Percentiles rank a stretch among this genome's conserved stretches.
Conservation (phyloP, 2,888 invertebrate genomes). For the Elegia similella region DNA sequence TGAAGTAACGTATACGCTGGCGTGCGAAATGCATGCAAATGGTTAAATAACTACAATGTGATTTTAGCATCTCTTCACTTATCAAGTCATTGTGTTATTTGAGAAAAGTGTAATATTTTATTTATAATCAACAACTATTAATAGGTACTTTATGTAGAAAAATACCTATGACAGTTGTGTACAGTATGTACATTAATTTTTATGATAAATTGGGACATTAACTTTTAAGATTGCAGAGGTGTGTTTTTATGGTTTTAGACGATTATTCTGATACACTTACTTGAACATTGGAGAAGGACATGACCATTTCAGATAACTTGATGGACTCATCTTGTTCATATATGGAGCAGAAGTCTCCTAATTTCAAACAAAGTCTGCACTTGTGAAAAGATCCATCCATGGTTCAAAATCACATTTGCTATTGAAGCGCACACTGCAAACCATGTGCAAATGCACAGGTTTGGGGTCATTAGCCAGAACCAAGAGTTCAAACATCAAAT, state of each 20-base stretch:
- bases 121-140: too few relatives aligned
- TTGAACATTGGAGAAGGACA: constrained; percentile 68
- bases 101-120: too few relatives aligned
- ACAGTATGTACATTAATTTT: too few relatives aligned
- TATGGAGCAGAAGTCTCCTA: constrained; percentile 75
- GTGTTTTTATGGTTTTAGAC: background rate
- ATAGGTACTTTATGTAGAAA: too few relatives aligned
- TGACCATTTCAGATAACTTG: constrained; percentile 73
- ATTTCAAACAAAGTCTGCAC: constrained; percentile 71
- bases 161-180: too few relatives aligned
- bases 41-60: too few relatives aligned
- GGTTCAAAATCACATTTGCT: background rate
- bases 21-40: too few relatives aligned
- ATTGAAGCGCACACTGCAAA: background rate
- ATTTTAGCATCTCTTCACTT: too few relatives aligned
- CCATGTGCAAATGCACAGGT: background rate
- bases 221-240: background rate
- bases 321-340: constrained; percentile 74
- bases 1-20: too few relatives aligned
- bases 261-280: constrained; percentile 39
- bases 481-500: background rate
- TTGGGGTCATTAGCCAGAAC: background rate
- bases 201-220: too few relatives aligned
- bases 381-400: constrained; percentile 65
- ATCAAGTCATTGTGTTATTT: too few relatives aligned